Evolutionary conservation across 2,797 vertebrate species (phyloP).

Genomic region (Atherinosoma microstoma): DNA sequence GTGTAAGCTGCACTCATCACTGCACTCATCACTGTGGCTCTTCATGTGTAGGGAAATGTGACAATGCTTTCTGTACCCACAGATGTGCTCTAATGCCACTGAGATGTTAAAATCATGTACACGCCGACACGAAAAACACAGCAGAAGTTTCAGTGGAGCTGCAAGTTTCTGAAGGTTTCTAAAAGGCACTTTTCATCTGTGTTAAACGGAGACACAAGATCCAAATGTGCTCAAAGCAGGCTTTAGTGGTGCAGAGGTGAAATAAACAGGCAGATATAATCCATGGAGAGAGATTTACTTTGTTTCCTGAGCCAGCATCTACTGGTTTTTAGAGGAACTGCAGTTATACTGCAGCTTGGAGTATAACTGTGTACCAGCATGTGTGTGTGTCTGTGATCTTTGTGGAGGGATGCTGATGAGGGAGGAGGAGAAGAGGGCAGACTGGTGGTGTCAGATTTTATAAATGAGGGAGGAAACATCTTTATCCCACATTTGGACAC

Average conservation of each 20-base stretch:
- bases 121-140: conserved; percentile 20
- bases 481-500: conserved; percentile 88
- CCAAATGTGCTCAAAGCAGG: conserved; percentile 1
- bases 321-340: conserved; percentile 24
- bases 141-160: conserved; percentile 19
- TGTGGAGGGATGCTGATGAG: conserved; percentile 61
- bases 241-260: neutral
- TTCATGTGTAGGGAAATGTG: conserved; percentile 25
- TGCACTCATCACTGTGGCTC: conserved; percentile 13
- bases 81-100: conserved; percentile 17
- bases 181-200: neutral
- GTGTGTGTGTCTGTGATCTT: conserved; percentile 47
- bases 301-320: conserved; percentile 5
- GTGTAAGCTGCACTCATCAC: conserved; percentile 32
- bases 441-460: conserved; percentile 89
- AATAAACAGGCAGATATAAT: neutral
- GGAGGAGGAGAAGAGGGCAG: conserved; percentile 68
- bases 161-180: conserved; percentile 2
- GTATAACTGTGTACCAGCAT: conserved; percentile 18
- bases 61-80: conserved; percentile 18
- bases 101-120: conserved; percentile 35
- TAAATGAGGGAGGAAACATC: conserved; percentile 93
- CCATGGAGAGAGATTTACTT: neutral
- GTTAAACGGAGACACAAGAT: neutral
- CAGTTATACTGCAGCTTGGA: conserved; percentile 15